Base-by-base conservation (phyloP, 2,888 invertebrate species). In the Mythimna albipuncta region DNA sequence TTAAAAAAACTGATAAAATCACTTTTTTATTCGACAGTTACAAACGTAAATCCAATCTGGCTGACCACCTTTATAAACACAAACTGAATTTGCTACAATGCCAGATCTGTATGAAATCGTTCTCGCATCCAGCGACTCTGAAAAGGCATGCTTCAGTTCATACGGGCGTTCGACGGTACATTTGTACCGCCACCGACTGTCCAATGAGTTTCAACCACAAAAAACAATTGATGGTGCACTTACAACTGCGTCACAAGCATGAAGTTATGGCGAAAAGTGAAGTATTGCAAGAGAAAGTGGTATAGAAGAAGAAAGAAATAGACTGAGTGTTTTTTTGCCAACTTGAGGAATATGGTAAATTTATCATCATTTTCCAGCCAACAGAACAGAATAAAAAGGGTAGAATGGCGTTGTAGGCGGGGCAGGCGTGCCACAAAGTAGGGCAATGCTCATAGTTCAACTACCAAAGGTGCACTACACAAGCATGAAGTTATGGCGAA, bases 31-130 rank as follows among this genome's bases (percentile, higher is more conserved):
- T 47, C 47, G 13, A 52, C 84, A 85, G 87, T 21, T 94, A 89
- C 68, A 94, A 93, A 81, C 84, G 86, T 0, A 93, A 91, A 65
- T 63, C 83, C 3, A 83, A 88, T 2, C 76, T 93, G 26, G 89
- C 78, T 21, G 65, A 88, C 0, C 94, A 94, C 47, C 80, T 86
- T 63, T 63, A 69, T 0, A 85, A 65, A 0, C 91, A 91, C 55
- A 83, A 86, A 0, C 89, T 90, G 0, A n/a, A 78, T 2, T 68
- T 61, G 19, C 85, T 87, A 2, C 84, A 72, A 72, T 91, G 91
- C 58, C 26, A 52, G 0, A 26, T 72, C 0, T 91, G 91, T 64
- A 47, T 58, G 0, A 87, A 82, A 59, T 65, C 77, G 5, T 91
- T 90, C 52, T 16, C 84, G 0, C 64, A 75, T 7, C 10, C 63